Evolutionary conservation across 2,888 invertebrate species (phyloP).

Genomic region (Papilio elwesi): DNA sequence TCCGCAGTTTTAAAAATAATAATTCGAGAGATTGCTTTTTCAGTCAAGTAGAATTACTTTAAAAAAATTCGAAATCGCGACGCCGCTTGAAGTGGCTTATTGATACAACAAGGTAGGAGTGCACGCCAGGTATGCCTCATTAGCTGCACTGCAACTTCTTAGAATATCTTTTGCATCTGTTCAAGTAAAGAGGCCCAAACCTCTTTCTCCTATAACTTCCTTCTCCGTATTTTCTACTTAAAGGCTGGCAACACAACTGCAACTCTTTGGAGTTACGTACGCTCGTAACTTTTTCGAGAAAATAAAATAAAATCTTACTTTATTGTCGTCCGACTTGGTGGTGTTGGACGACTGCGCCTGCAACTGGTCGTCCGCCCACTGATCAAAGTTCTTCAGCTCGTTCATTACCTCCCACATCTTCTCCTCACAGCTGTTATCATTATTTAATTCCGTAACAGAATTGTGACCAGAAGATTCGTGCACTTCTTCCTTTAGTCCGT

Average conservation of each 20-base stretch:
- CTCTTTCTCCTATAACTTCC: too few relatives aligned
- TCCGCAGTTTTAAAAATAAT: too few relatives aligned
- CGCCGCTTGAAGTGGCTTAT: too few relatives aligned
- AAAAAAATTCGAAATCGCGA: too few relatives aligned
- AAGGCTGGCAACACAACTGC: too few relatives aligned
- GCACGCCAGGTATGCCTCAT: too few relatives aligned
- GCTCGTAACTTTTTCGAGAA: background rate
- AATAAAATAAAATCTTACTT: constrained; percentile 55
- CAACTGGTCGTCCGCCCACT: constrained; percentile 77
- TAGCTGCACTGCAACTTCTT: too few relatives aligned
- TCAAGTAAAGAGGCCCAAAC: too few relatives aligned
- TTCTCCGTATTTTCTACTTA: too few relatives aligned
- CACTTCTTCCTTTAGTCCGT: constrained; percentile 56
- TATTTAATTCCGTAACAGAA: constrained; percentile 51
- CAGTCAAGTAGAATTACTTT: too few relatives aligned
- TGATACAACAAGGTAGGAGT: too few relatives aligned
- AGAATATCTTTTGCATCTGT: background rate
- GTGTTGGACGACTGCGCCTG: constrained; percentile 59
- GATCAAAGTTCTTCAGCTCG: constrained; percentile 72
- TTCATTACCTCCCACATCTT: constrained; percentile 76
- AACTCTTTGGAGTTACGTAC: background rate
- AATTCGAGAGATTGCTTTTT: too few relatives aligned
- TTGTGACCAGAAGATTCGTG: constrained; percentile 60
- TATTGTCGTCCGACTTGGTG: constrained; percentile 71
- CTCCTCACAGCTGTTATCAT: constrained; percentile 60